Conservation (phyloP, 2,888 invertebrate species). For the Dexiosoma caninum region DNA sequence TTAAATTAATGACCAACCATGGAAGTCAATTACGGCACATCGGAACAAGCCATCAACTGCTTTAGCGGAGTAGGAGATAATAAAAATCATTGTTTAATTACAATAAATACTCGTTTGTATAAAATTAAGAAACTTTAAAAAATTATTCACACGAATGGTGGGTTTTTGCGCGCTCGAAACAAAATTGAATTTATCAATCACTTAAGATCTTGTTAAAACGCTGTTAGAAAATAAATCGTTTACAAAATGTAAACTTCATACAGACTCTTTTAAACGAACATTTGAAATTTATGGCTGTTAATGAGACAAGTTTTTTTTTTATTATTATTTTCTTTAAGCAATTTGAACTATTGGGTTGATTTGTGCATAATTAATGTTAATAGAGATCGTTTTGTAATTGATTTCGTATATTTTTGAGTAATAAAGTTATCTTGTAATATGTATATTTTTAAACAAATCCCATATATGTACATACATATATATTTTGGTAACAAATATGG, state of each 20-base stretch:
- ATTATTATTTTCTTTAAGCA: too few relatives aligned
- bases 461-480: too few relatives aligned
- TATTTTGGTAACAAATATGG: too few relatives aligned
- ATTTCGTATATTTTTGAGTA: background rate
- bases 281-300: background rate
- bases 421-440: background rate
- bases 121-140: background rate
- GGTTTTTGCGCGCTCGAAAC: background rate
- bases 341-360: background rate
- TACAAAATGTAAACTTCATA: conserved; percentile 1
- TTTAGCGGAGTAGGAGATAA: background rate
- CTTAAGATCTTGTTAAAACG: conserved; percentile 10
- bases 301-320: conserved; percentile 24
- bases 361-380: conserved; percentile 1
- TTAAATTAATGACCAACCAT: conserved; percentile 15
- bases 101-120: background rate
- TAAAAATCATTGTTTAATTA: background rate
- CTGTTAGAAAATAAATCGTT: conserved; percentile 10
- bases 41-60: conserved; percentile 2
- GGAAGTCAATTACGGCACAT: background rate
- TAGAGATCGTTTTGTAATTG: background rate
- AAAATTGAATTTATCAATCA: conserved; percentile 5
- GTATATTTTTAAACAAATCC: too few relatives aligned
- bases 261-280: background rate
- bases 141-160: background rate